Evolutionary conservation across 2,113 vertebrate genomes (phyloP).

Genomic region (Etheostoma cragini): DNA sequence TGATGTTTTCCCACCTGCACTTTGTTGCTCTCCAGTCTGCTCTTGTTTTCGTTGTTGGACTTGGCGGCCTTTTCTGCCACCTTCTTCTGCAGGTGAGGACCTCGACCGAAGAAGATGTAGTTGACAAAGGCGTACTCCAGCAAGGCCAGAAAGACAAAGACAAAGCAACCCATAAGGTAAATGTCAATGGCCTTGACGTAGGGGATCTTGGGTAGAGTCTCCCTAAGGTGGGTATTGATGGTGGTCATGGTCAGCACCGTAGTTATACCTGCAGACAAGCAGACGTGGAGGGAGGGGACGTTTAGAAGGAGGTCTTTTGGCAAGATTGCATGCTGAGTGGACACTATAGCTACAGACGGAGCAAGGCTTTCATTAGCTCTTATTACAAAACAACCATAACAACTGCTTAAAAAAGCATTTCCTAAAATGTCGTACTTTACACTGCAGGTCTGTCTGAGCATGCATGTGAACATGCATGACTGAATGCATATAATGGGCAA

Average conservation of each 20-base stretch:
- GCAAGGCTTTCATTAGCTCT: neutral
- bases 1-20: slow-evolving; percentile 68
- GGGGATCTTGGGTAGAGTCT: slow-evolving; percentile 95
- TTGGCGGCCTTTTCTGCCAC: slow-evolving; percentile 87
- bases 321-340: neutral
- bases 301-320: neutral
- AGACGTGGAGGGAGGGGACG: neutral
- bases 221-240: slow-evolving; percentile 94
- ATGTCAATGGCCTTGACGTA: slow-evolving; percentile 96
- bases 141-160: slow-evolving; percentile 95
- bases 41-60: slow-evolving; percentile 74
- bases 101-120: slow-evolving; percentile 96
- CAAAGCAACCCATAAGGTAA: slow-evolving; percentile 96
- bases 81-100: slow-evolving; percentile 91
- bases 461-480: too few species aligned
- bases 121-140: slow-evolving; percentile 97
- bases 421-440: too few species aligned
- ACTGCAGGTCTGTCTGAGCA: too few species aligned
- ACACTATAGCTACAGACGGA: neutral
- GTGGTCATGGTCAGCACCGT: slow-evolving; percentile 97
- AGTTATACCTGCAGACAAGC: slow-evolving; percentile 88
- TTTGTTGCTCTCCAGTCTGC: slow-evolving; percentile 75
- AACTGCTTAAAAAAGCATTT: too few species aligned
- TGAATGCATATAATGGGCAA: too few species aligned
- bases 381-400: neutral